Percentiles rank a stretch among this genome's conserved stretches.
phyloP scores from a whole-genome alignment of 1,140 invertebrate genomes.

The Paraescarpia echinospica region DNA sequence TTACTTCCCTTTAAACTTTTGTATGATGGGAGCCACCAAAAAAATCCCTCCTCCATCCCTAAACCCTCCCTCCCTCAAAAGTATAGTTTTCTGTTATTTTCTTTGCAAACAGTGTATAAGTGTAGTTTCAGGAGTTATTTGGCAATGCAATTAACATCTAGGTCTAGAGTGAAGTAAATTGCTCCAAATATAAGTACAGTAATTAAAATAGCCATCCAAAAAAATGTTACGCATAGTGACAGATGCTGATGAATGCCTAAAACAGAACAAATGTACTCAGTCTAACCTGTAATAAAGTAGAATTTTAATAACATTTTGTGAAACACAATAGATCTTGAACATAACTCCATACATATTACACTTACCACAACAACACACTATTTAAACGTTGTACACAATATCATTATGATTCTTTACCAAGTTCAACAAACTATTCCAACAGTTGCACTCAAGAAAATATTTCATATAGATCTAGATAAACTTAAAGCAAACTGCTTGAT shows the following conservation, averaged over 20 bases:
- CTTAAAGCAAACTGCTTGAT: neutral
- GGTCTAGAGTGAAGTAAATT: no score
- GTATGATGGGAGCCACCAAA: no score
- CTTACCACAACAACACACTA: neutral
- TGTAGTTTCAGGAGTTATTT: neutral
- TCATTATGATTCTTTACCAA: neutral
- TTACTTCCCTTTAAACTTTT: no score
- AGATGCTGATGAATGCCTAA: neutral
- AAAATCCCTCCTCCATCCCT: no score
- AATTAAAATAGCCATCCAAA: neutral
- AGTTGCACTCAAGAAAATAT: neutral
- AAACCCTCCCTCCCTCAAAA: no score
- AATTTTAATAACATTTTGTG: neutral
- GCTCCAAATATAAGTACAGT: neutral
- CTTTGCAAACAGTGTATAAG: no score
- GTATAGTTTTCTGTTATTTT: no score
- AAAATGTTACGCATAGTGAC: neutral
- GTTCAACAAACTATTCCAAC: neutral
- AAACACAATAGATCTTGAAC: neutral
- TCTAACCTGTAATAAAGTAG: neutral
- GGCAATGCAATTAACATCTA: neutral
- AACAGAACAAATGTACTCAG: no score
- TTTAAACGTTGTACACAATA: neutral
- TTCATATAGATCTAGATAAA: neutral
- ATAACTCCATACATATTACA: neutral